Conservation (phyloP, 2,888 invertebrate genomes). For the Tipula confusa region DNA sequence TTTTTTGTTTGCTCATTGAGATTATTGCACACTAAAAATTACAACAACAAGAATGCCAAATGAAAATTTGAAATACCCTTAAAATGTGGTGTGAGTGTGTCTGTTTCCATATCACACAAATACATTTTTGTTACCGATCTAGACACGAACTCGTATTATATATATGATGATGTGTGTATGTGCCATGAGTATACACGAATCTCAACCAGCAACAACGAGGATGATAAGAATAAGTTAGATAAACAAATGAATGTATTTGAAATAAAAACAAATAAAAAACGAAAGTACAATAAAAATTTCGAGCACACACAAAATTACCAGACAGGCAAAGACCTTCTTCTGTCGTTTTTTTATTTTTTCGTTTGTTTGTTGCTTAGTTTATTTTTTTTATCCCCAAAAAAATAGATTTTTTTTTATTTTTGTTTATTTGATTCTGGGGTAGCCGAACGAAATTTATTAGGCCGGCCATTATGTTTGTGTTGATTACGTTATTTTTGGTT, state of each 20-base stretch:
- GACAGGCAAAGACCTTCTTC: conserved; percentile 16
- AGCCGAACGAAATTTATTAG: neutral
- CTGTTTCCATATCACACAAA: neutral
- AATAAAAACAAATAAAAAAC: neutral
- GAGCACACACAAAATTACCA: neutral
- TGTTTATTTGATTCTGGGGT: neutral
- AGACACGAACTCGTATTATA: neutral
- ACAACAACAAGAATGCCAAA: neutral
- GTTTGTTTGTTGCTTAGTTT: neutral
- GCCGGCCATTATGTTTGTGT: neutral
- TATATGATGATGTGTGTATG: neutral
- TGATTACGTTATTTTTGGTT: too few species aligned
- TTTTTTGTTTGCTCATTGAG: neutral
- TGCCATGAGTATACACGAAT: neutral
- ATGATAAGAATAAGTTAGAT: neutral
- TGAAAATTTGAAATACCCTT: neutral
- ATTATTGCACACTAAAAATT: neutral
- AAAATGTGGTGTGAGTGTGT: too few species aligned
- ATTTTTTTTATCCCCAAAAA: neutral
- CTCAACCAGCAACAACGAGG: neutral
- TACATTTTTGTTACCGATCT: neutral
- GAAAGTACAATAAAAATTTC: neutral
- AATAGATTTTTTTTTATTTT: neutral
- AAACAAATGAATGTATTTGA: conserved; percentile 3
- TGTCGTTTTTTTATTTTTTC: neutral